Evolutionary conservation across 1,140 invertebrate genomes (phyloP).

Genomic region (Drosophila melanica): DNA sequence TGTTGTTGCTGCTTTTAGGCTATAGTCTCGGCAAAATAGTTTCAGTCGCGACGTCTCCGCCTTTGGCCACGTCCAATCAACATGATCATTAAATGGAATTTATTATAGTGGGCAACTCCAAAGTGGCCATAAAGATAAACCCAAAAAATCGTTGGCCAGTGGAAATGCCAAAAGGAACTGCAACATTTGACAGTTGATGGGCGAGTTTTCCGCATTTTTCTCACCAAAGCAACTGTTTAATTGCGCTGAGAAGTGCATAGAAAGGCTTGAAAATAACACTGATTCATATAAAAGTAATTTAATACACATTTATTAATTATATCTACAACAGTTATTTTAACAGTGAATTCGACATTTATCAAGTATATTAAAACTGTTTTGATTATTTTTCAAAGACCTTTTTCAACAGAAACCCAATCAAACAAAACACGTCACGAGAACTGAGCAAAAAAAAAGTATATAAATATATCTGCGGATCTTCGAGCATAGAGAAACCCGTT

Average conservation of each 20-base stretch:
- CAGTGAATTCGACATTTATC: no score
- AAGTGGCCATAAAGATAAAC: slow-evolving; percentile 43
- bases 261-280: no score
- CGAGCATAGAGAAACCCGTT: slow-evolving; percentile 21
- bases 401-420: slow-evolving; percentile 13
- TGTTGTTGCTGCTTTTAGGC: background rate
- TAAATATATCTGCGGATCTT: slow-evolving; percentile 7
- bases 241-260: background rate
- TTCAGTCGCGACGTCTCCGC: slow-evolving; percentile 19
- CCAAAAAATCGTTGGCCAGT: slow-evolving; percentile 14
- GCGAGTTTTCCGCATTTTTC: background rate
- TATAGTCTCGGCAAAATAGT: slow-evolving; percentile 15
- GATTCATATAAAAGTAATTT: no score
- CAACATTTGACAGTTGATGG: slow-evolving; percentile 2
- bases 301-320: no score
- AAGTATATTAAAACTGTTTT: no score
- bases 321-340: no score
- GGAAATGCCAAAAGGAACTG: slow-evolving; percentile 14
- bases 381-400: background rate
- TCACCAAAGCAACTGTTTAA: background rate
- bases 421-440: slow-evolving; percentile 2
- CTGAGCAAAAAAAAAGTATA: no score
- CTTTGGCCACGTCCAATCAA: slow-evolving; percentile 10
- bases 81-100: slow-evolving; percentile 22
- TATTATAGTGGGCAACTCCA: slow-evolving; percentile 14